Evolutionary conservation across 2,888 invertebrate genomes (phyloP).

Genomic region (Mycalesis mineus): DNA sequence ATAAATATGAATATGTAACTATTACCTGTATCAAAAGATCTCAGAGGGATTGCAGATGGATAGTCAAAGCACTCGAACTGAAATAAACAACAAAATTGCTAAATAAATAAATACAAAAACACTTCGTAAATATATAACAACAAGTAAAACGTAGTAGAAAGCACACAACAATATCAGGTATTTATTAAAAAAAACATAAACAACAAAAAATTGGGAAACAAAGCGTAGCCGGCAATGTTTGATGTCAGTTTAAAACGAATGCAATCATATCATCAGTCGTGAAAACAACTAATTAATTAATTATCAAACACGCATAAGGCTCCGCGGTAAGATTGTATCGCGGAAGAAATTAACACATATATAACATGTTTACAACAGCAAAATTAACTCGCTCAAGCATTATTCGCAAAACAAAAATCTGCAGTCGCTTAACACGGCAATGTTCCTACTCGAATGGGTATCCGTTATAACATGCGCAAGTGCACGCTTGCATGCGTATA

Average conservation of each 20-base stretch:
- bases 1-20: background rate
- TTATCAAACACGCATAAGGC: conserved; percentile 12
- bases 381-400: conserved; percentile 18
- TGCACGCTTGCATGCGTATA: too few relatives aligned
- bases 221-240: conserved; percentile 16
- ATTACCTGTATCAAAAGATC: conserved; percentile 43
- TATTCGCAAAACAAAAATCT: conserved; percentile 3
- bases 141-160: background rate
- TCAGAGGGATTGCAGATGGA: conserved; percentile 28
- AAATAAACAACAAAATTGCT: conserved; percentile 32
- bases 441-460: too few relatives aligned
- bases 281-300: conserved; percentile 20
- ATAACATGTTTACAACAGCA: conserved; percentile 14
- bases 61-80: conserved; percentile 63
- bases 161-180: background rate
- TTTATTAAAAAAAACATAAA: background rate
- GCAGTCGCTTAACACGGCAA: background rate
- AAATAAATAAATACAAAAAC: too few relatives aligned
- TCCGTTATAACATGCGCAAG: too few relatives aligned
- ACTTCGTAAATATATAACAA: background rate
- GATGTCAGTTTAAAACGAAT: conserved; percentile 12
- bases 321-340: conserved; percentile 30
- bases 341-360: conserved; percentile 23
- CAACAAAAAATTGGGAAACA: conserved; percentile 5
- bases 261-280: conserved; percentile 10